phyloP scores from a whole-genome alignment of 2,888 invertebrate genomes.

The Serrognathus titanus region DNA sequence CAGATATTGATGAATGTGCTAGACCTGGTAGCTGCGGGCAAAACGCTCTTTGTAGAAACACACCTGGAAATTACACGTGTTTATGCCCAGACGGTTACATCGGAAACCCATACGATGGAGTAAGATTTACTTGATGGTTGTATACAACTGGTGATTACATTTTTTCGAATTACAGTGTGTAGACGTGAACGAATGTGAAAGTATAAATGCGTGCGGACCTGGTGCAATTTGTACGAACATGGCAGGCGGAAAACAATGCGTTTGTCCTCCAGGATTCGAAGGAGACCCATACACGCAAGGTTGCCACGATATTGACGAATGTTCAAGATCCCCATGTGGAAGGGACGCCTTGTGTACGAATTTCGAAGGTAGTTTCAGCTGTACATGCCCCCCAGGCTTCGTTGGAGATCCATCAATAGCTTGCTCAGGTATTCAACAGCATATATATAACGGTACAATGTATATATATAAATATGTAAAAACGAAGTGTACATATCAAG shows the following conservation, averaged over 20 bases:
- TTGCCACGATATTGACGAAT: slow-evolving; percentile 90
- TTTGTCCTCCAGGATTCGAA: slow-evolving; percentile 77
- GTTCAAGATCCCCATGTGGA: slow-evolving; percentile 77
- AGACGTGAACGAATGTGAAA: slow-evolving; percentile 80
- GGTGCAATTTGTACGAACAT: slow-evolving; percentile 76
- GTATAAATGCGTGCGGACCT: slow-evolving; percentile 65
- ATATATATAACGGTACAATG: slow-evolving; percentile 11
- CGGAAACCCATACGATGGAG: slow-evolving; percentile 76
- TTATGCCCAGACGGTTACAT: slow-evolving; percentile 76
- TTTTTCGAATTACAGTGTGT: slow-evolving; percentile 58
- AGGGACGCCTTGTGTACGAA: slow-evolving; percentile 78
- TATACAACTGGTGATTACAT: neutral
- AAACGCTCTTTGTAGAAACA: slow-evolving; percentile 78
- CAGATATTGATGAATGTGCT: slow-evolving; percentile 86
- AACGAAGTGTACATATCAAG: slow-evolving; percentile 11
- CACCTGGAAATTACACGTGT: slow-evolving; percentile 85
- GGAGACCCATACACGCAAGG: slow-evolving; percentile 84
- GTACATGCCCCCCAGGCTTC: slow-evolving; percentile 80
- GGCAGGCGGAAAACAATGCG: slow-evolving; percentile 76
- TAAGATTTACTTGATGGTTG: slow-evolving; percentile 39
- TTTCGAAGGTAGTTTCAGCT: slow-evolving; percentile 73
- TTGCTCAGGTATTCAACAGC: slow-evolving; percentile 63
- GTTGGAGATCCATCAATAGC: slow-evolving; percentile 76
- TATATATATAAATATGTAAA: slow-evolving; percentile 18
- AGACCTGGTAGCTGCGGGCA: slow-evolving; percentile 77